phyloP scores from a whole-genome alignment of 2,888 invertebrate species.

The Dynastes hyllus region DNA sequence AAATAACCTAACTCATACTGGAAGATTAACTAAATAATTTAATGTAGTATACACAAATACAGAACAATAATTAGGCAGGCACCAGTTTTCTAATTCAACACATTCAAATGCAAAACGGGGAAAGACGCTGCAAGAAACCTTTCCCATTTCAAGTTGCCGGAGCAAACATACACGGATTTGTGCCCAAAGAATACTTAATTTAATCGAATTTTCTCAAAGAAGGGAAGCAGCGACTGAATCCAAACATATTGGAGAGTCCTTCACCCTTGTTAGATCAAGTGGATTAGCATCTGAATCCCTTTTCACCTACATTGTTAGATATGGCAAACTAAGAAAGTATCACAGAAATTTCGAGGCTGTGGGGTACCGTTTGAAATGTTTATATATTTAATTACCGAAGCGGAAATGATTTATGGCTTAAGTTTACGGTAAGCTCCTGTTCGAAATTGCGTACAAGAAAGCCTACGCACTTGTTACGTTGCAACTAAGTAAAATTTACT shows the following conservation, averaged over 20 bases:
- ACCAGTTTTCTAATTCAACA: too few species aligned
- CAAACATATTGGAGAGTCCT: conserved; percentile 23
- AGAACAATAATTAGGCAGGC: too few species aligned
- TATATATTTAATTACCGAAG: conserved; percentile 5
- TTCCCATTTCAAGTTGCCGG: neutral
- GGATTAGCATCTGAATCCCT: conserved; percentile 26
- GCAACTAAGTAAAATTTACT: neutral
- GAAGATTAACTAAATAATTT: too few species aligned
- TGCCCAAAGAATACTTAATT: conserved; percentile 19
- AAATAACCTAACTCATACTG: too few species aligned
- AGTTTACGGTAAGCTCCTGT: neutral
- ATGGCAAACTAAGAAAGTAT: neutral
- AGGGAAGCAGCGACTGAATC: neutral
- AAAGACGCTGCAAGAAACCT: neutral
- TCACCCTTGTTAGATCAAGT: conserved; percentile 31
- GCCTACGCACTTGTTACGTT: neutral
- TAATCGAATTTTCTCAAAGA: conserved; percentile 8
- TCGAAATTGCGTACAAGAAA: neutral
- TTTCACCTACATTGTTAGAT: conserved; percentile 9
- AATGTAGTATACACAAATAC: too few species aligned
- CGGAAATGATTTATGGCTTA: conserved; percentile 16
- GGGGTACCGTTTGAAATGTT: neutral
- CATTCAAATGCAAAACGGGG: too few species aligned
- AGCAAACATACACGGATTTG: conserved; percentile 12
- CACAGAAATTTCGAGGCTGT: neutral